These are phyloP conservation scores for Neogale vison DNA, from an alignment of 2,113 vertebrate species.

Conservation along the genomic window DNA sequence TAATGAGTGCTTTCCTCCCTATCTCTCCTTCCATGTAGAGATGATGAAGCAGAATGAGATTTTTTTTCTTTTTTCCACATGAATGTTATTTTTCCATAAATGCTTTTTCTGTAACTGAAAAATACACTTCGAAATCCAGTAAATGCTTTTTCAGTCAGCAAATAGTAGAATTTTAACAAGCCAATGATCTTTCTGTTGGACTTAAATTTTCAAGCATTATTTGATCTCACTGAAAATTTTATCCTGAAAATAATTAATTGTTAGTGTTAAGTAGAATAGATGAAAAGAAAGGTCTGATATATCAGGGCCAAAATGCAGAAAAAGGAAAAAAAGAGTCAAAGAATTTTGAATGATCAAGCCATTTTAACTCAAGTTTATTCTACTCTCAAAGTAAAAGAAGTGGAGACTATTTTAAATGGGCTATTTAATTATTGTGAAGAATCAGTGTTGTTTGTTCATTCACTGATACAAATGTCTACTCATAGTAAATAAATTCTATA, in stretches of 20 bases:
- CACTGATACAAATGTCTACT: background rate
- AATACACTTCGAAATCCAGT: slow-evolving; percentile 45
- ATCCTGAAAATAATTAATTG: background rate
- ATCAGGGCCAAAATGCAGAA: background rate
- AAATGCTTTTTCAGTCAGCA: background rate
- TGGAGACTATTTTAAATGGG: background rate
- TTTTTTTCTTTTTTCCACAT: slow-evolving; percentile 21
- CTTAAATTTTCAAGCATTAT: background rate
- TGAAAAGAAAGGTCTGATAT: background rate
- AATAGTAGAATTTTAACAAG: slow-evolving; percentile 19
- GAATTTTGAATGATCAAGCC: background rate
- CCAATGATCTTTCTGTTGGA: background rate
- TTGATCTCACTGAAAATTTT: background rate
- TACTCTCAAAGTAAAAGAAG: background rate
- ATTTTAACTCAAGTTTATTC: background rate
- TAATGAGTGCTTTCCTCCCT: background rate
- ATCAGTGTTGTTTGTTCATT: background rate
- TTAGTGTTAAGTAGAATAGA: background rate
- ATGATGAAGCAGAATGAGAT: background rate
- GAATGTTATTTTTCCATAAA: slow-evolving; percentile 56
- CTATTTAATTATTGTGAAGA: background rate
- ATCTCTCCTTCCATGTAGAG: background rate
- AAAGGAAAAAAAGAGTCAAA: background rate
- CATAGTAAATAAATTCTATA: slow-evolving; percentile 12
- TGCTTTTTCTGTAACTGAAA: slow-evolving; percentile 38